A percentile compares a stretch with the other conserved stretches of the same genome.
These are phyloP conservation scores for Melanotaenia pygmaea DNA, from an alignment of 2,797 vertebrate genomes.

Conservation along the genomic window DNA sequence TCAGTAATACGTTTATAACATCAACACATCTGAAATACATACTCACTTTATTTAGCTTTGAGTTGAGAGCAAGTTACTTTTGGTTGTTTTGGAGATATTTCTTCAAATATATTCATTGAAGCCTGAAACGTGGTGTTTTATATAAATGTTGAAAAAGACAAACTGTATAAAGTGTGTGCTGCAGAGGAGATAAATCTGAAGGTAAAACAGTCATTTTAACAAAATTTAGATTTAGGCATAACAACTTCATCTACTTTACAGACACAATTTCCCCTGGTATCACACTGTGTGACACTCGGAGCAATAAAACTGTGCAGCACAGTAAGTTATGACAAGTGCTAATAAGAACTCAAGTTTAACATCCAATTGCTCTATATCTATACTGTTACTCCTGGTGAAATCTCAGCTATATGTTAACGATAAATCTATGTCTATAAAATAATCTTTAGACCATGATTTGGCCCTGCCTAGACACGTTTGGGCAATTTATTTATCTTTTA, in stretches of 20 bases:
- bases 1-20: neutral
- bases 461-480: neutral
- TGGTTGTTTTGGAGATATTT: neutral
- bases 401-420: too few species aligned
- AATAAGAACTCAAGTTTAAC: neutral
- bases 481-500: neutral
- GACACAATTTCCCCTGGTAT: neutral
- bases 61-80: neutral
- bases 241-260: neutral
- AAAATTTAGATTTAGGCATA: neutral
- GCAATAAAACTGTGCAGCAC: neutral
- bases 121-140: neutral
- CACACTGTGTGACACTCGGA: neutral
- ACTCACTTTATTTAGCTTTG: neutral
- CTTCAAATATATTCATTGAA: neutral
- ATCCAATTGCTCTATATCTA: neutral
- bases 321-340: neutral
- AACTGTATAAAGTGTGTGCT: neutral
- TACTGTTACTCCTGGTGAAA: neutral
- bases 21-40: neutral
- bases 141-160: neutral
- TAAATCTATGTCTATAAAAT: too few species aligned
- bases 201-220: neutral
- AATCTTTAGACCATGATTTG: too few species aligned
- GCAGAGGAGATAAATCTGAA: neutral